Percentiles rank a stretch among this genome's conserved stretches.
phyloP scores from a whole-genome alignment of 2,797 vertebrate genomes.

The Emys orbicularis region DNA sequence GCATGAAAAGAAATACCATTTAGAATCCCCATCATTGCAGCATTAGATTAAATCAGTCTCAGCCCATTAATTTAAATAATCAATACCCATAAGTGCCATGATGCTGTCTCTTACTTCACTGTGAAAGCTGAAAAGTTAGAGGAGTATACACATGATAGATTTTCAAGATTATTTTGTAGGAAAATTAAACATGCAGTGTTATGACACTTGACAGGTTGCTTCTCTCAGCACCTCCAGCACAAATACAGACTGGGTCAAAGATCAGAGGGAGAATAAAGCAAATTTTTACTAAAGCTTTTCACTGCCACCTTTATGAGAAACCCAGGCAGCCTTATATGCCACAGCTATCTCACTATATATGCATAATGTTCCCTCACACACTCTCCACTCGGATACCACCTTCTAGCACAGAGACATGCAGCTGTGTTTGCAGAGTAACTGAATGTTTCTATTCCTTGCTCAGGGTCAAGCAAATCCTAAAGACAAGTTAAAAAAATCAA shows the following conservation, averaged over 20 bases:
- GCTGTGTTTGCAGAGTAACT: neutral
- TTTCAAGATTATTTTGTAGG: slow-evolving; percentile 55
- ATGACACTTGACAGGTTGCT: slow-evolving; percentile 34
- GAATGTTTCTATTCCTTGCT: neutral
- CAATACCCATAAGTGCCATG: slow-evolving; percentile 66
- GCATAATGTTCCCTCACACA: neutral
- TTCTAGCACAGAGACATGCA: neutral
- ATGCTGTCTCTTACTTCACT: slow-evolving; percentile 57
- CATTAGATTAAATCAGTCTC: slow-evolving; percentile 61
- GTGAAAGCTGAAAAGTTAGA: slow-evolving; percentile 25
- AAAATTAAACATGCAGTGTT: slow-evolving; percentile 57
- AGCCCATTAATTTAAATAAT: slow-evolving; percentile 74
- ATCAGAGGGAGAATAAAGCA: neutral
- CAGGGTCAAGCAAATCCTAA: neutral
- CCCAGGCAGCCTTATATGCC: neutral
- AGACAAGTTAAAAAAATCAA: neutral
- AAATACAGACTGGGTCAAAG: neutral
- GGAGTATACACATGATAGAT: slow-evolving; percentile 23
- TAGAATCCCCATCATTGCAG: neutral
- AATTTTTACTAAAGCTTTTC: neutral
- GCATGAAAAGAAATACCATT: slow-evolving; percentile 2
- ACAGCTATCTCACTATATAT: neutral
- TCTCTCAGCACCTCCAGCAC: slow-evolving; percentile 9
- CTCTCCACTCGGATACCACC: neutral
- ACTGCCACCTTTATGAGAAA: fast-evolving